phyloP scores from a whole-genome alignment of 2,888 invertebrate species.

The Hartigia nigra region DNA sequence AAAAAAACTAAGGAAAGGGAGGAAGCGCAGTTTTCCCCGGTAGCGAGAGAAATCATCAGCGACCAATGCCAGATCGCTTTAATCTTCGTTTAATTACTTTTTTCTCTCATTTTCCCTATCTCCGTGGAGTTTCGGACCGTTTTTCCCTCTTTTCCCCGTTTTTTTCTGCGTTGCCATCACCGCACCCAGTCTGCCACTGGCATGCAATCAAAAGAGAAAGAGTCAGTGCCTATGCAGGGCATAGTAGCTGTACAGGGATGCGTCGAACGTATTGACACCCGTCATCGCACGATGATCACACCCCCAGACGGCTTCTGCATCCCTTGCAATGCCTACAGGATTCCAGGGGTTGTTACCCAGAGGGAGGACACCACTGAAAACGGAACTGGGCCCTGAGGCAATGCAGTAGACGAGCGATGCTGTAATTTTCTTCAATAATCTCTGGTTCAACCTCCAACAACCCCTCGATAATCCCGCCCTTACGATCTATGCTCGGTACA shows the following conservation, averaged over 20 bases:
- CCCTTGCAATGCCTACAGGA: conserved; percentile 8
- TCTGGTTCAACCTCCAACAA: conserved; percentile 17
- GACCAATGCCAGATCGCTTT: conserved; percentile 31
- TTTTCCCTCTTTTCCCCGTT: conserved; percentile 20
- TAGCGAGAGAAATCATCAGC: conserved; percentile 31
- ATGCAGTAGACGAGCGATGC: conserved; percentile 36
- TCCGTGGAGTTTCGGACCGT: conserved; percentile 16
- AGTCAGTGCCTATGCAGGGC: background rate
- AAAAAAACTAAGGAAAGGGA: conserved; percentile 21
- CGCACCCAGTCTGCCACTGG: background rate
- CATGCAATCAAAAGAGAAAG: conserved; percentile 16
- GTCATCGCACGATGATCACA: conserved; percentile 50
- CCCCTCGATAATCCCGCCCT: background rate
- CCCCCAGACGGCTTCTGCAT: conserved; percentile 15
- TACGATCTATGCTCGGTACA: background rate
- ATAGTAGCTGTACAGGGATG: conserved; percentile 1
- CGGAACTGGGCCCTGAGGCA: conserved; percentile 29
- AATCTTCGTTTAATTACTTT: conserved; percentile 31
- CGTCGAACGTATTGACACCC: conserved; percentile 47
- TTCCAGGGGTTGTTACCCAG: conserved; percentile 18
- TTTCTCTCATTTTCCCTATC: conserved; percentile 12
- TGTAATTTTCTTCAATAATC: conserved; percentile 50
- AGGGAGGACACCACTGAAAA: conserved; percentile 13
- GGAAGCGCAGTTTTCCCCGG: background rate
- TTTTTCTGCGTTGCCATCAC: conserved; percentile 22